phyloP scores from a whole-genome alignment of 2,797 vertebrate species.

The Pseudochaenichthys georgianus region DNA sequence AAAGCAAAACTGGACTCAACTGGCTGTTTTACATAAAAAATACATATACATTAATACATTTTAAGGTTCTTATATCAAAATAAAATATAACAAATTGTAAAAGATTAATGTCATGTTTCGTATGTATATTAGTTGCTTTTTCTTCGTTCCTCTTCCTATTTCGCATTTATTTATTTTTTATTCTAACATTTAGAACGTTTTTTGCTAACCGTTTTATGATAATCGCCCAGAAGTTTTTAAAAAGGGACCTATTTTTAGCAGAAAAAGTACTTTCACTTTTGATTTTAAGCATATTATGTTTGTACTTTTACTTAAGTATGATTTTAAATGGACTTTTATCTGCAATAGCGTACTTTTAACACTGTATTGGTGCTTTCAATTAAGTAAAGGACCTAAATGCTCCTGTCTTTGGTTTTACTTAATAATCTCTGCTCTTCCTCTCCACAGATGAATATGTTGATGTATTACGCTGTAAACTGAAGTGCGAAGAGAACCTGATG shows the following conservation, averaged over 20 bases:
- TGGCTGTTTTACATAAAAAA: neutral
- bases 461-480: conserved; percentile 87
- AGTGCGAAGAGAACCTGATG: conserved; percentile 87
- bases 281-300: neutral
- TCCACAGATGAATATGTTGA: conserved; percentile 85
- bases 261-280: neutral
- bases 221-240: too few relatives aligned
- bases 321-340: neutral
- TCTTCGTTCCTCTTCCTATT: neutral
- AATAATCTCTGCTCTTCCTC: conserved; percentile 10
- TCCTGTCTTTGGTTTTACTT: neutral
- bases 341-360: neutral
- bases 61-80: too few relatives aligned
- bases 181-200: too few relatives aligned
- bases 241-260: neutral
- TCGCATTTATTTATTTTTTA: too few relatives aligned
- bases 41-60: neutral
- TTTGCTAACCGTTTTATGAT: too few relatives aligned
- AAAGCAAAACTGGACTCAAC: neutral
- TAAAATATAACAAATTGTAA: neutral
- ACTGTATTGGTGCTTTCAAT: neutral
- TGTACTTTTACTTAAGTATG: neutral
- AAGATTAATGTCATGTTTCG: neutral
- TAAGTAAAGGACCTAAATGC: neutral
- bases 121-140: neutral